These are phyloP conservation scores for Riptortus pedestris DNA, from an alignment of 1,140 invertebrate species.

Conservation along the genomic window DNA sequence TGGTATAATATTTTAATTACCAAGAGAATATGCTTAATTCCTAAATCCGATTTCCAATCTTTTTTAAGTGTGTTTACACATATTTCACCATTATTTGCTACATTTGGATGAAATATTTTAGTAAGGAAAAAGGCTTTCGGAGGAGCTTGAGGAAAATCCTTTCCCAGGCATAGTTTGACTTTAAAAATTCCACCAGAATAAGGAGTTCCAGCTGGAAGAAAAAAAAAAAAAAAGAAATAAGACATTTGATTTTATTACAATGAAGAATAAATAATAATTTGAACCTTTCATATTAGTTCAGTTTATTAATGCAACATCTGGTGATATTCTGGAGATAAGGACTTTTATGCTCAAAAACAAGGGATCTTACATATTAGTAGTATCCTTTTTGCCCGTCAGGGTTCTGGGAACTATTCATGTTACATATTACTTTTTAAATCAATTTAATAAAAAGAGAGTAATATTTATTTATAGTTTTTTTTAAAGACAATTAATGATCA, in stretches of 20 bases:
- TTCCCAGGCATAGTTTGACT: slow-evolving; percentile 81
- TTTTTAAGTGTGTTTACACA: slow-evolving; percentile 95
- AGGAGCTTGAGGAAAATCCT: slow-evolving; percentile 85
- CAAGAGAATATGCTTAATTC: slow-evolving; percentile 89
- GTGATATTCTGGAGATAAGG: too few species aligned
- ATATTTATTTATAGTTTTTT: too few species aligned
- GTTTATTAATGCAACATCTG: too few species aligned
- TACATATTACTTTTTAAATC: too few species aligned
- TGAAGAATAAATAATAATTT: slow-evolving; percentile 5
- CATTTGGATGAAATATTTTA: slow-evolving; percentile 96
- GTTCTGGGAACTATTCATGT: too few species aligned
- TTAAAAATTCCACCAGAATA: slow-evolving; percentile 75
- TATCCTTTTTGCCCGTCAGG: too few species aligned
- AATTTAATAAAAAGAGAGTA: too few species aligned
- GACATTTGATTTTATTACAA: slow-evolving; percentile 24
- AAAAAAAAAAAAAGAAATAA: slow-evolving; percentile 24
- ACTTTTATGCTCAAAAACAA: too few species aligned
- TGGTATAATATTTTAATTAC: too few species aligned
- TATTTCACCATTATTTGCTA: slow-evolving; percentile 87
- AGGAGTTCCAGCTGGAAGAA: slow-evolving; percentile 62
- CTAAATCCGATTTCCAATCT: slow-evolving; percentile 93
- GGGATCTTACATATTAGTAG: too few species aligned
- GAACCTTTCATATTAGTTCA: neutral
- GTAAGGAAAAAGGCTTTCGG: slow-evolving; percentile 93
- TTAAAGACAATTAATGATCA: too few species aligned